Evolutionary conservation across 2,113 vertebrate genomes (phyloP).

Genomic region (Hemichromis elongatus): DNA sequence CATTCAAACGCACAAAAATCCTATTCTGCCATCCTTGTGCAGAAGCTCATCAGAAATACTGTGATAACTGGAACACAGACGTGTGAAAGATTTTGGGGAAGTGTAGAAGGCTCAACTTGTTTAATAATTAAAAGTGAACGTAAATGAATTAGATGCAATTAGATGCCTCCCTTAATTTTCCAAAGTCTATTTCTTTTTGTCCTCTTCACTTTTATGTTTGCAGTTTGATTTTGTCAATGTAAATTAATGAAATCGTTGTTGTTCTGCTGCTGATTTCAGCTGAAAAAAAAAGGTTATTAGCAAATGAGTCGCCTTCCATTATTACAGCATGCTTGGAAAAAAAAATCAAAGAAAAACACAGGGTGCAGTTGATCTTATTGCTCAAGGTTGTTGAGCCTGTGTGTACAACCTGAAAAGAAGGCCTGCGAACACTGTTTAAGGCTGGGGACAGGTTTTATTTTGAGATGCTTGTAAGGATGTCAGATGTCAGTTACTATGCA

Average conservation of each 20-base stretch:
- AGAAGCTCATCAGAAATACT: background rate
- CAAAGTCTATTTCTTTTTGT: background rate
- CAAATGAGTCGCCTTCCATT: fast-evolving
- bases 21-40: background rate
- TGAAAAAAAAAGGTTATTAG: background rate
- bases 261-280: background rate
- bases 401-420: background rate
- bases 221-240: background rate
- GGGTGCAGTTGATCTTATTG: background rate
- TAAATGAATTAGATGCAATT: background rate
- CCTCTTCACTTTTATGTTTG: background rate
- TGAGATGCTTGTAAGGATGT: background rate
- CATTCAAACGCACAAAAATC: background rate
- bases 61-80: background rate
- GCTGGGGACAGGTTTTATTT: background rate
- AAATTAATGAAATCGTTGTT: background rate
- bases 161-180: background rate
- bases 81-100: background rate
- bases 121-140: background rate
- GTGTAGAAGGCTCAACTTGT: background rate
- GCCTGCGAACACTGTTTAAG: background rate
- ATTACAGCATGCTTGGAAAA: background rate
- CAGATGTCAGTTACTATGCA: background rate
- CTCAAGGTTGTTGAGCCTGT: background rate
- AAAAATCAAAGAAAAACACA: background rate